These are phyloP conservation scores for Amphiprion clarkii DNA, from an alignment of 2,797 vertebrate genomes.

Conservation along the genomic window DNA sequence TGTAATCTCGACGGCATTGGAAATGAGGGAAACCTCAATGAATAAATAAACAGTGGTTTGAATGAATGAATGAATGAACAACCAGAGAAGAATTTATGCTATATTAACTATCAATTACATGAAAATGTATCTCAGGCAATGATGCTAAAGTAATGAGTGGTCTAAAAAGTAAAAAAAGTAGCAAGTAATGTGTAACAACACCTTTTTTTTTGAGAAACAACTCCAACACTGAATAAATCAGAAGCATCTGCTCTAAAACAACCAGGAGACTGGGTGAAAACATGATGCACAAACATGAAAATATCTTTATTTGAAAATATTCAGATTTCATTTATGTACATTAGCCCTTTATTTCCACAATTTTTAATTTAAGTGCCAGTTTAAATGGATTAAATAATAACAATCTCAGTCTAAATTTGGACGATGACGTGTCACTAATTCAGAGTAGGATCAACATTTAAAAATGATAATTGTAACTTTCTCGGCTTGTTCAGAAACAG, in stretches of 20 bases:
- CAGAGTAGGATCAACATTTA: not conserved
- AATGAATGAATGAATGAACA: too few species aligned
- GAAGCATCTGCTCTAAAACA: fast-evolving
- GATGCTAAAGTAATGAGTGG: too few species aligned
- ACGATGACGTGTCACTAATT: not conserved
- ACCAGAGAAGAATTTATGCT: too few species aligned
- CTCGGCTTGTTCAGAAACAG: slow-evolving; percentile 10
- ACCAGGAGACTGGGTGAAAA: not conserved
- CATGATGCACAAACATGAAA: slow-evolving; percentile 39
- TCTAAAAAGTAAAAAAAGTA: too few species aligned
- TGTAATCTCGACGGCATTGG: too few species aligned
- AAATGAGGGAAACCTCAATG: too few species aligned
- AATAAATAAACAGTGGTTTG: too few species aligned
- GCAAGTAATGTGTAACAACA: too few species aligned
- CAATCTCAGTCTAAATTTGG: slow-evolving; percentile 11
- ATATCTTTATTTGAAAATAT: slow-evolving; percentile 75
- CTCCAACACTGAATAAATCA: too few species aligned
- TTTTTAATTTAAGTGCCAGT: not conserved
- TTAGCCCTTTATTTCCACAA: slow-evolving; percentile 30
- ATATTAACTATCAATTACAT: too few species aligned
- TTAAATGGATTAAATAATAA: slow-evolving; percentile 24
- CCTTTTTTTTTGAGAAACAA: too few species aligned
- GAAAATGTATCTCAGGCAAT: too few species aligned
- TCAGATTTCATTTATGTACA: slow-evolving; percentile 53
- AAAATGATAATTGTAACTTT: slow-evolving; percentile 2